Evolutionary conservation across 2,797 vertebrate species (phyloP).

Genomic region (Argya squamiceps): DNA sequence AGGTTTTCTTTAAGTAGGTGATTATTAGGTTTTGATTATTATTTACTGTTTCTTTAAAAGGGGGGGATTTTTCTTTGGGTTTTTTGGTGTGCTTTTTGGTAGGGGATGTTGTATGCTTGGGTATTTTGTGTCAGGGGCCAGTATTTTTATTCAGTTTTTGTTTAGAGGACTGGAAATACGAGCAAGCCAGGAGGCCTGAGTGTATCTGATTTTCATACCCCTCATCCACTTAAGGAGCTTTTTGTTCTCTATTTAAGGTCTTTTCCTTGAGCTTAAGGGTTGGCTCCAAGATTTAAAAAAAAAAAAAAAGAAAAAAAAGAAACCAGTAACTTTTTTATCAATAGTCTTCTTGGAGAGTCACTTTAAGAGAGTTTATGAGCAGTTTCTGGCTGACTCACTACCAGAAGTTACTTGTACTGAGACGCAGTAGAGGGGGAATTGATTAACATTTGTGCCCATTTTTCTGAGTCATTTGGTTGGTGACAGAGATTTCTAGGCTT

Average conservation of each 20-base stretch:
- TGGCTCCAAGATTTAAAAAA: not conserved
- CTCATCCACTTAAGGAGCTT: not conserved
- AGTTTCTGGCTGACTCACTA: not conserved
- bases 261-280: not conserved
- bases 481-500: not conserved
- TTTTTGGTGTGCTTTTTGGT: not conserved
- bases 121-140: accelerated
- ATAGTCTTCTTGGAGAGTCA: not conserved
- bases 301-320: not conserved
- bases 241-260: not conserved
- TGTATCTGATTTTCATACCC: not conserved
- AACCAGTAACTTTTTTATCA: not conserved
- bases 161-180: not conserved
- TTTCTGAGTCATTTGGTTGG: not conserved
- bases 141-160: not conserved
- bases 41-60: not conserved
- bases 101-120: not conserved
- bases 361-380: not conserved
- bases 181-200: not conserved
- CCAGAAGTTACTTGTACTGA: not conserved
- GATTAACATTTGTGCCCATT: not conserved
- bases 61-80: accelerated
- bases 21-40: not conserved
- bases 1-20: not conserved
- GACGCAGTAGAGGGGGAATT: not conserved